Evolutionary conservation across 2,797 vertebrate genomes (phyloP).

Genomic region (Kryptopterus vitreolus): DNA sequence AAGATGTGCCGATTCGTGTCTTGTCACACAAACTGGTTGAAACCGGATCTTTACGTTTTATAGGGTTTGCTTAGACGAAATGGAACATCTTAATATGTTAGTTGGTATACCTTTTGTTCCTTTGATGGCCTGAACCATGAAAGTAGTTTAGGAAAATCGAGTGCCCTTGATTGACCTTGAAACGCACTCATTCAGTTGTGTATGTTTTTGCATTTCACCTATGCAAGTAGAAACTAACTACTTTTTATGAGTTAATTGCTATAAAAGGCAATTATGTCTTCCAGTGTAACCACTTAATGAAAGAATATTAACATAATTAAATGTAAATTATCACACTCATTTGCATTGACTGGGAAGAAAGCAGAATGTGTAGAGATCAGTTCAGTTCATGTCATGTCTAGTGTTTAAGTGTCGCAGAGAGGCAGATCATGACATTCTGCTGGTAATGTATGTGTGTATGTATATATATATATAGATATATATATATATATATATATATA

Average conservation of each 20-base stretch:
- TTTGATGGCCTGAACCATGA: neutral
- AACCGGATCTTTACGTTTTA: neutral
- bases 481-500: no score
- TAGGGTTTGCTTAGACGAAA: neutral
- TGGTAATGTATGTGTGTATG: no score
- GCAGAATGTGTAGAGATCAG: conserved; percentile 26
- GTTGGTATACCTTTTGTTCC: neutral
- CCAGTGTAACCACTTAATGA: conserved; percentile 24
- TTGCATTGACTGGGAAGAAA: conserved; percentile 41
- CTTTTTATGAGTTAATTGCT: conserved; percentile 46
- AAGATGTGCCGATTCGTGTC: no score
- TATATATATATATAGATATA: no score
- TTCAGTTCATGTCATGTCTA: neutral
- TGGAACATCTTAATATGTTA: neutral
- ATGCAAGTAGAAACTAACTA: conserved; percentile 11
- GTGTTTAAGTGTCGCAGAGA: neutral
- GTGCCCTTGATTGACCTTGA: neutral
- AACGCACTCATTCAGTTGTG: neutral
- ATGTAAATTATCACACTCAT: conserved; percentile 45
- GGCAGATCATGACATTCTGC: neutral
- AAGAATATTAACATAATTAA: conserved; percentile 40
- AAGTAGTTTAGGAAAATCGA: neutral
- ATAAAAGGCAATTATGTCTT: conserved; percentile 46
- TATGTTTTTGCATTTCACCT: neutral
- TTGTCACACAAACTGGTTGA: no score